A percentile compares a stretch with the other conserved stretches of the same genome.
phyloP scores from a whole-genome alignment of 2,113 vertebrate genomes.

The Tragelaphus imberbis region DNA sequence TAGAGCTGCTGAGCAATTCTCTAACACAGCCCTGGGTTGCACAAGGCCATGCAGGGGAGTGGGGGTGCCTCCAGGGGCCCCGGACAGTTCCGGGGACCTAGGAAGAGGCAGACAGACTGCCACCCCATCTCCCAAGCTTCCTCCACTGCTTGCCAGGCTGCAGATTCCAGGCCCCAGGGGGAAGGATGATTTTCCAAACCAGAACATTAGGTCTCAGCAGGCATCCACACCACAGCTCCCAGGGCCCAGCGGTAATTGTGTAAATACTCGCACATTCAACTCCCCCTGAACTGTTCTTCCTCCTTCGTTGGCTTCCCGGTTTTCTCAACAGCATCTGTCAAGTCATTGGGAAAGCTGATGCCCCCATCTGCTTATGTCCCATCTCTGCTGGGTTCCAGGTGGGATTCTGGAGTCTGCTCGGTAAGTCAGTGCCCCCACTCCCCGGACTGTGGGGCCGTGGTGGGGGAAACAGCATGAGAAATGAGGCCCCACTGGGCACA shows the following conservation, averaged over 20 bases:
- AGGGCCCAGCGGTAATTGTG: not conserved
- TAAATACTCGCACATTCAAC: not conserved
- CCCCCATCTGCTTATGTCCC: not conserved
- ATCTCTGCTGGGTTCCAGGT: not conserved
- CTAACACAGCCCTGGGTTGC: not conserved
- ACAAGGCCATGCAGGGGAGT: not conserved
- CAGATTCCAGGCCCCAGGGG: not conserved
- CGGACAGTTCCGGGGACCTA: not conserved
- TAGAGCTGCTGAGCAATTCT: not conserved
- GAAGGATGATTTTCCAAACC: not conserved
- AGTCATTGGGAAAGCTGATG: not conserved
- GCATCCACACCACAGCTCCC: not conserved
- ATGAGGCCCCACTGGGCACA: not conserved
- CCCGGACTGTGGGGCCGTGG: accelerated
- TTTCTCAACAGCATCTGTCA: not conserved
- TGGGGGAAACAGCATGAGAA: not conserved
- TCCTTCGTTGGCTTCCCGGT: not conserved
- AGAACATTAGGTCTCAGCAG: not conserved
- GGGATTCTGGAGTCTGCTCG: not conserved
- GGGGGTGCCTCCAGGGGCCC: not conserved
- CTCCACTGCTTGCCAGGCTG: not conserved
- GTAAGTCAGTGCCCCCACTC: not conserved
- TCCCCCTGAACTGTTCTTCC: not conserved
- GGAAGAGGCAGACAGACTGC: not conserved
- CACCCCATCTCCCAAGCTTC: not conserved